phyloP scores from a whole-genome alignment of 2,888 invertebrate genomes.

The Mesopsocus fuscifrons region DNA sequence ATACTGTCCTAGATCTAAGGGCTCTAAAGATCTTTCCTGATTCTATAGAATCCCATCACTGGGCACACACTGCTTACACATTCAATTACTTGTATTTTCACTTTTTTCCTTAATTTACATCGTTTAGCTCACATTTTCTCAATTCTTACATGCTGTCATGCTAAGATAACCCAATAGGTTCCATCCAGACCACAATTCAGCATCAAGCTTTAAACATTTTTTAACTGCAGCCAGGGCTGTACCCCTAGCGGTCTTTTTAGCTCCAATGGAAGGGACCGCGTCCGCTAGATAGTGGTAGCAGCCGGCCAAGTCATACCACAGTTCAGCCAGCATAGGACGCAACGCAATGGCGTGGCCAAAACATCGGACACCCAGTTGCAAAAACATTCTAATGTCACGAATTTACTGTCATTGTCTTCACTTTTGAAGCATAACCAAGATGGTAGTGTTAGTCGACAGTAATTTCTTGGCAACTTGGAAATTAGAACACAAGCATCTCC shows the following conservation, averaged over 20 bases:
- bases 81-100: too few relatives aligned
- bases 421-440: slow-evolving; percentile 23
- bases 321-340: too few relatives aligned
- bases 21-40: slow-evolving; percentile 16
- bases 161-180: slow-evolving; percentile 69
- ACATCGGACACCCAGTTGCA: slow-evolving; percentile 37
- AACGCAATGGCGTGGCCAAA: slow-evolving; percentile 16
- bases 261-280: slow-evolving; percentile 18
- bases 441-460: too few relatives aligned
- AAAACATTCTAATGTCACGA: slow-evolving; percentile 27
- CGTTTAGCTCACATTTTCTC: too few relatives aligned
- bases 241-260: slow-evolving; percentile 23
- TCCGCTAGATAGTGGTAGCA: slow-evolving; percentile 38
- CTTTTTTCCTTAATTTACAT: too few relatives aligned
- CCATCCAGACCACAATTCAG: slow-evolving; percentile 58
- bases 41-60: too few relatives aligned
- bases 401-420: slow-evolving; percentile 21
- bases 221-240: slow-evolving; percentile 33
- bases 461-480: too few relatives aligned
- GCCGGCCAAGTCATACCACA: slow-evolving; percentile 55
- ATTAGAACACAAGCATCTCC: too few relatives aligned
- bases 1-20: slow-evolving; percentile 16
- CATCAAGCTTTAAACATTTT: slow-evolving; percentile 31
- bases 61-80: too few relatives aligned
- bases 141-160: slow-evolving; percentile 27